Evolutionary conservation across 2,797 vertebrate species (phyloP), one percentile per base, ranked within the genome.

Genomic region (Sebastolobus alascanus): DNA sequence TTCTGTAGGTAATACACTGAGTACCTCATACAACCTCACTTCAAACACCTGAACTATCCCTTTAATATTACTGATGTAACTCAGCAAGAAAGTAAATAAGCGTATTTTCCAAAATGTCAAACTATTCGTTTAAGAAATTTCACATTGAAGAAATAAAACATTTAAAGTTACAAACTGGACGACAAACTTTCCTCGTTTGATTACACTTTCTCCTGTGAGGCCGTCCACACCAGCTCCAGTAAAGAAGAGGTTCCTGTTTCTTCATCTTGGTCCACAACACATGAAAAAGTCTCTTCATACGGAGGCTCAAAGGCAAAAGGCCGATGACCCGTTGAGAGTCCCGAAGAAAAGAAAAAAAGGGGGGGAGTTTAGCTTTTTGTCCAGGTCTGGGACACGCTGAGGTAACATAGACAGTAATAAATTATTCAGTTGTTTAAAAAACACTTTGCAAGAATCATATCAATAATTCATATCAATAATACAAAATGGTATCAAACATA

Each of bases 401-500:
- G 92, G 92, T 94, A 94, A 93, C 90, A 89, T 87, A 89, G 87
- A 94, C 90, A 88, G 86, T 93, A 95, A 94, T 94, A 94, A 94
- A 94, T 94, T 93, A 94, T 92, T 91, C 83, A 88, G 90, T 85
- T 85, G 79, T 89, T 93, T 86, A 89, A 90, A 91, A 94, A 92
- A 92, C 80, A 92, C 83, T 90, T 87, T 88, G 75, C 86, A 93
- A 92, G 84, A 90, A 86, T 88, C 84, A 91, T 90, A 91, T 92
- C 85, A 89, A 88, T 78, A 85, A 81, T 88, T 80, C 81, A 85
- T 88, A 84, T 90, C 86, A 91, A 92, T 87, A 89, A 93, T 93
- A 94, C 86, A 94, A 94, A 94, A 94, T 91, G 75, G 91, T 94
- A 95, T 94, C 92, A 94, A 94, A 93, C 91, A 92, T 86, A 93